Evolutionary conservation across 2,113 vertebrate genomes (phyloP).

Genomic region (Nanger granti): DNA sequence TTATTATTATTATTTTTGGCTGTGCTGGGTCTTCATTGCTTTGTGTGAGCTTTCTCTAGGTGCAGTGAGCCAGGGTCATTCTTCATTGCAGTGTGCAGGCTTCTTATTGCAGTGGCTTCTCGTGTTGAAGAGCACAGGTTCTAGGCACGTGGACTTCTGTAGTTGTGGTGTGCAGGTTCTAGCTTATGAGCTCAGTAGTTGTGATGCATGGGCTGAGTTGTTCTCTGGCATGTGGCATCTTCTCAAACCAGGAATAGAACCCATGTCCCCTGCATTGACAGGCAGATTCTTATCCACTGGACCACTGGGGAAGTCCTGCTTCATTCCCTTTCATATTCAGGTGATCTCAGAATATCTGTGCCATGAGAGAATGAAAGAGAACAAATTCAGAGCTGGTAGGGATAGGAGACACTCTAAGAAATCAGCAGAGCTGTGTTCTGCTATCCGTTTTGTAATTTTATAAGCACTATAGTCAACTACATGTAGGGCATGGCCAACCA

Average conservation of each 20-base stretch:
- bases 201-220: background rate
- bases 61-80: background rate
- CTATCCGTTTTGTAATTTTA: background rate
- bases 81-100: background rate
- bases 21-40: fast-evolving
- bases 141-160: background rate
- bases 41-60: background rate
- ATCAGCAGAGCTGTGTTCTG: background rate
- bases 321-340: background rate
- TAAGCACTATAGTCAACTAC: background rate
- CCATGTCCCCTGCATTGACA: background rate
- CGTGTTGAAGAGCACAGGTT: background rate
- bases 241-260: background rate
- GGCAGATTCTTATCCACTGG: background rate
- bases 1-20: background rate
- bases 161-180: background rate
- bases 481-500: background rate
- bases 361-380: background rate
- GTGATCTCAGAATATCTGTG: background rate
- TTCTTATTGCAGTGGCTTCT: background rate
- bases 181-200: background rate
- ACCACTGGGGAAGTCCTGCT: background rate
- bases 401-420: background rate
- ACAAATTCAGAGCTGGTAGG: background rate
- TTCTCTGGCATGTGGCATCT: background rate